Base-by-base conservation (phyloP, 2,113 vertebrate species). In the Megaceryle maxima region DNA sequence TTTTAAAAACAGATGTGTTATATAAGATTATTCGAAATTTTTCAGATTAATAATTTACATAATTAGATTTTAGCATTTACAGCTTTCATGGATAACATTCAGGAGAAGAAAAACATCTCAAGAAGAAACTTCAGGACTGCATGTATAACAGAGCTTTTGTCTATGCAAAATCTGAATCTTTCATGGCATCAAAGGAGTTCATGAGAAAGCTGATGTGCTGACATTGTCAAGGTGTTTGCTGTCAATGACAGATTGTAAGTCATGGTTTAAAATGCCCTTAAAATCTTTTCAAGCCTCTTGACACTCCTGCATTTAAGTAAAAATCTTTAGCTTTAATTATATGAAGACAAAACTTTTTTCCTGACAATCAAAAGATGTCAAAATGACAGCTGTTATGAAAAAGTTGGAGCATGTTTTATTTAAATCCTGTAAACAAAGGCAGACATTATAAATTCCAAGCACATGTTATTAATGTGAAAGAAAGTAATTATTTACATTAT, bases 361-460 rank as follows among this genome's bases (percentile, higher is more conserved):
- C 16, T 74, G n/a, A n/a, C 6, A 44, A 60, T 39, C 11, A 73
- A 68, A 92, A 25, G 15, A 59, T 33, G 17, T 33, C 41, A 70
- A 87, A 83, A 75, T 59, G 6, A 31, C 13, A 90, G 11, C 0
- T 33, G 3, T 76, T 55, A 59, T 7, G 1, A 59, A 70, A 92
- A 94, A 31, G 2, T 18, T 33, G 25, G 60, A 84, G 5, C 1
- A 82, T 29, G 1, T 21, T 69, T 77, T 13, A 37, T 48, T 25
- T 3, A 53, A 3, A 4, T 55, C 13, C 9, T 1, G 3, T 31
- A n/a, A 74, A 53, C 2, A 55, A 62, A n/a, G 4, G 1, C 2
- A 75, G 11, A n/a, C 5, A 75, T 1, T 44, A 50, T 19, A 78
- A 60, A 87, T 51, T 17, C 25, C 19, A 81, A 70, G 3, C 0